A percentile compares a stretch with the other conserved stretches of the same genome.
These are phyloP conservation scores for Notiomystis cincta DNA, from an alignment of 2,113 vertebrate species.

Conservation along the genomic window DNA sequence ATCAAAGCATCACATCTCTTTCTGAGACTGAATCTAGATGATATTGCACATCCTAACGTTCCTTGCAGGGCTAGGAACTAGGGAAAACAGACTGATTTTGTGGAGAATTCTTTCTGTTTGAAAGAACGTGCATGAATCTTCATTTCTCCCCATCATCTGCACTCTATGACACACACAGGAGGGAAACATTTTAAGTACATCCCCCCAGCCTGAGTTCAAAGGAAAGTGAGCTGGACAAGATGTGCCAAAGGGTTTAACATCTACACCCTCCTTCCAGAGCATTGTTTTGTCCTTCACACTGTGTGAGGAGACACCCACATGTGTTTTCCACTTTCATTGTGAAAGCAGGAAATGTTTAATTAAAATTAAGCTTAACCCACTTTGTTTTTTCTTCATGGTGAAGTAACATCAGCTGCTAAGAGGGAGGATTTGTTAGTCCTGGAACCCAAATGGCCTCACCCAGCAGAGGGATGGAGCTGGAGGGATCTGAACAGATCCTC, in stretches of 20 bases:
- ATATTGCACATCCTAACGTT: neutral
- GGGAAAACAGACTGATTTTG: neutral
- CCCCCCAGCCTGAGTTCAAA: slow-evolving; percentile 3
- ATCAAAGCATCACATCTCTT: neutral
- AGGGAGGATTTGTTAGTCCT: neutral
- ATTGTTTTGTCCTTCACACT: slow-evolving; percentile 40
- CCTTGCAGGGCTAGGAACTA: neutral
- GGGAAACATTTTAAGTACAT: neutral
- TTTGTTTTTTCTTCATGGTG: neutral
- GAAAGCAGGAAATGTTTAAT: slow-evolving; percentile 61
- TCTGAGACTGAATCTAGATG: neutral
- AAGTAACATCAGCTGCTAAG: neutral
- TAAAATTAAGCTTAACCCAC: slow-evolving; percentile 28
- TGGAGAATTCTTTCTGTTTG: neutral
- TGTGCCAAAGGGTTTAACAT: slow-evolving; percentile 34
- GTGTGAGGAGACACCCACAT: slow-evolving; percentile 41
- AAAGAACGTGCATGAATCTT: neutral
- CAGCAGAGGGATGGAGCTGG: neutral
- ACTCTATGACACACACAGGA: neutral
- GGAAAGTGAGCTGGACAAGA: slow-evolving; percentile 35
- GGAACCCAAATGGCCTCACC: neutral
- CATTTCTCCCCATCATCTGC: neutral
- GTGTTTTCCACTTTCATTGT: slow-evolving; percentile 51
- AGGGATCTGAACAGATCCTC: rapidly evolving
- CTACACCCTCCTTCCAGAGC: neutral